Evolutionary conservation across 2,888 invertebrate species (phyloP), one percentile per base, ranked within the genome.

Genomic region (Hypsopygia costalis): DNA sequence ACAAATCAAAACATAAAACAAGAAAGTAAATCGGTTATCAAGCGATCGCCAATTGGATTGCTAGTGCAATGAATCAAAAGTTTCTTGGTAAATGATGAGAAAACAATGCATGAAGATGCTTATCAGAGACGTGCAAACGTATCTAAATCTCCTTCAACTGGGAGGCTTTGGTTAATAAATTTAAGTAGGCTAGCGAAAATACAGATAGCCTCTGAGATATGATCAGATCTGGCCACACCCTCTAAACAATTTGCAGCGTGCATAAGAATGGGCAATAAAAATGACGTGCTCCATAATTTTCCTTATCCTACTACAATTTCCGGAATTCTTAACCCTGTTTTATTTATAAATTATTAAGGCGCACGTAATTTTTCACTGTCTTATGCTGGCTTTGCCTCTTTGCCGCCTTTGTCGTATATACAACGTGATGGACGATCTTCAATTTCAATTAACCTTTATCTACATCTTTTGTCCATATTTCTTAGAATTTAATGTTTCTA

Each of bases 21-120:
- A 59, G 69, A 73, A 71, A 74, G 66, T 68, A 67, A 69, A 68
- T 58, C 49, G 58, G 52, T 61, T 58, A 69, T 71, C 62, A 52
- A 53, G 53, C 45, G 56, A 57, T 64, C 59, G 50, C 47, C 52
- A 55, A 60, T 52, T 49, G 56, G 58, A 52, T 55, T 55, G 48
- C 47, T 55, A 53, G 55, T 55, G 59, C 58, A 67, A 64, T 70
- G 67, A 72, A 66, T 71, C 66, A 66, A 62, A 44, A 68, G 58
- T 63, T 55, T 61, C 58, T 55, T 55, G 42, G 52, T 52, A 65
- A 69, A 63, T 61, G 55, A 62, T 54, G 56, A 55, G 67, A 62
- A 69, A 68, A 70, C 67, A 72, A 71, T 69, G 58, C 54, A 47
- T 34, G 35, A 47, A 59, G 72, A 74, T 74, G 44, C 49, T 60